Evolutionary conservation across 2,797 vertebrate species (phyloP).

Genomic region (Spinibarbus caldwelli): DNA sequence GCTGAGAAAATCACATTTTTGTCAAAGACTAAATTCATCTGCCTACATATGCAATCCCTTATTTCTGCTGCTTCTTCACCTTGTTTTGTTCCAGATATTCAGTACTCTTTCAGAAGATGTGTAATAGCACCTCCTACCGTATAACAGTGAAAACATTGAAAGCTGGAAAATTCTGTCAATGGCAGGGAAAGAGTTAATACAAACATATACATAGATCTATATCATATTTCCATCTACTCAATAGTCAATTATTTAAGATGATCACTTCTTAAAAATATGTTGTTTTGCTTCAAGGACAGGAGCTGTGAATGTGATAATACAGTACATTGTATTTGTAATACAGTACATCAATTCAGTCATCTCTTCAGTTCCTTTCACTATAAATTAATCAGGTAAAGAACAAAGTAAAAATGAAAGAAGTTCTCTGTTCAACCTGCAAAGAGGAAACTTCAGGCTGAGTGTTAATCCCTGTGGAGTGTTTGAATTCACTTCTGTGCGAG

Average conservation of each 20-base stretch:
- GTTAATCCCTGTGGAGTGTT: constrained; percentile 25
- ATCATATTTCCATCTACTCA: neutral
- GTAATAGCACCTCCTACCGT: too few species aligned
- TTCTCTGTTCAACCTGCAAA: constrained; percentile 19
- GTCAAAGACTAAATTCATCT: too few species aligned
- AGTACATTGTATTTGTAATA: too few species aligned
- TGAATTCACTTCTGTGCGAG: constrained; percentile 17
- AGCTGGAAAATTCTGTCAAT: too few species aligned
- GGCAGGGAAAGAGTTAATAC: neutral
- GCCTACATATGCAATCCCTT: too few species aligned
- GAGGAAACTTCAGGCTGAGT: constrained; percentile 41
- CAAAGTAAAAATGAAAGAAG: neutral
- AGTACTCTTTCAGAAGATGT: too few species aligned
- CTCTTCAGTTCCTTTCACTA: neutral
- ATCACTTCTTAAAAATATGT: neutral
- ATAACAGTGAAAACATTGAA: too few species aligned
- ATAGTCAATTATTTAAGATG: neutral
- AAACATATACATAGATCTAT: neutral
- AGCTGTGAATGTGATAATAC: neutral
- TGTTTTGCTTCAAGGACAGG: neutral
- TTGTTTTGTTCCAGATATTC: too few species aligned
- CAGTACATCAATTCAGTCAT: neutral
- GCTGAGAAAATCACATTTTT: too few species aligned
- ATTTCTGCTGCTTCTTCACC: too few species aligned
- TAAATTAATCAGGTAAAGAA: constrained; percentile 11